Percentiles rank a stretch among this genome's conserved stretches.
Conservation (phyloP, 1,140 invertebrate species). For the Cheumatopsyche charites region DNA sequence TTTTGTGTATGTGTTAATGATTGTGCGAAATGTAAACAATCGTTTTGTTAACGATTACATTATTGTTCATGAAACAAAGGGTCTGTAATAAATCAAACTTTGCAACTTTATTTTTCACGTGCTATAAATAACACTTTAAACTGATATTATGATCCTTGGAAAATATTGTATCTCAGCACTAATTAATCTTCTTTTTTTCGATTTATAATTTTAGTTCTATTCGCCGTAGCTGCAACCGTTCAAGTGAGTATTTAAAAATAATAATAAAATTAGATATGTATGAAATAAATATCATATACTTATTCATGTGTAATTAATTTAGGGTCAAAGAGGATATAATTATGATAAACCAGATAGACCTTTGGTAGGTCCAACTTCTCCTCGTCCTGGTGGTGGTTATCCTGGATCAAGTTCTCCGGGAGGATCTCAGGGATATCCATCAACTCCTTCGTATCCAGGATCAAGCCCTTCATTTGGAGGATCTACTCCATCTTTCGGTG, state of each 20-base stretch:
- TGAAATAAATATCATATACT: background rate
- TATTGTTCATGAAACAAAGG: background rate
- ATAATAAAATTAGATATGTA: background rate
- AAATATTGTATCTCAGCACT: no score
- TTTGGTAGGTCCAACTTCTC: constrained; percentile 39
- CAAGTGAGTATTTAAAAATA: constrained; percentile 33
- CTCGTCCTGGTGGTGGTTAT: constrained; percentile 35
- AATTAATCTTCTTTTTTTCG: constrained; percentile 8
- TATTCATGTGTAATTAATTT: background rate
- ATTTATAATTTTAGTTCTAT: constrained; percentile 38
- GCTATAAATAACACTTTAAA: background rate
- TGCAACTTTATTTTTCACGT: background rate
- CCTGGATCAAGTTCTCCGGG: constrained; percentile 24
- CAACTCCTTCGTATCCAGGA: constrained; percentile 43
- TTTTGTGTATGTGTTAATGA: background rate
- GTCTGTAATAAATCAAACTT: constrained; percentile 1
- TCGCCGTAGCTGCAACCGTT: constrained; percentile 40
- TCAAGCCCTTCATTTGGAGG: constrained; percentile 36
- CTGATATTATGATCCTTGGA: background rate
- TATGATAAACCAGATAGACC: constrained; percentile 45
- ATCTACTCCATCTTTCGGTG: constrained; percentile 41
- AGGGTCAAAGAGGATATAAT: constrained; percentile 45
- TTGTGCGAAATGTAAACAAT: constrained; percentile 24
- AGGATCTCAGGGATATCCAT: constrained; percentile 36
- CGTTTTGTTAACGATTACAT: constrained; percentile 12